Percentiles rank a stretch among this genome's conserved stretches.
Evolutionary conservation across 2,113 vertebrate genomes (phyloP).

Genomic region (Dromaius novaehollandiae): DNA sequence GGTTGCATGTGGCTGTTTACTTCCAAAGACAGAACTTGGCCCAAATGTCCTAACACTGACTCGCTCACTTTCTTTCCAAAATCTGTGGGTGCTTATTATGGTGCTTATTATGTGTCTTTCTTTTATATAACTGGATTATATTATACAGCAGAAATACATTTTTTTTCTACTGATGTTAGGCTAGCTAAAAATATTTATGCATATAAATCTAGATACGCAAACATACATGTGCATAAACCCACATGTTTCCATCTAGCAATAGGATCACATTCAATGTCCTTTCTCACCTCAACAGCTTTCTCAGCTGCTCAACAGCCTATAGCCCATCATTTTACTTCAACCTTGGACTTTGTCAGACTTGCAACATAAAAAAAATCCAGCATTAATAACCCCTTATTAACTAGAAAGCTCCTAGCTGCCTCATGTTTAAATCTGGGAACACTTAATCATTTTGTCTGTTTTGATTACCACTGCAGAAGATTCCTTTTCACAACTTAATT

Average conservation of each 20-base stretch:
- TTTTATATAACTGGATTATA: background rate
- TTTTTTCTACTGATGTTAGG: background rate
- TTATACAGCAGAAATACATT: background rate
- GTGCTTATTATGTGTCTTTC: background rate
- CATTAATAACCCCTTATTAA: background rate
- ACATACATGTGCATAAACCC: too few species aligned
- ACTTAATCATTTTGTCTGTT: background rate
- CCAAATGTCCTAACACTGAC: background rate
- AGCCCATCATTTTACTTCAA: background rate
- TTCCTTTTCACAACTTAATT: slow-evolving; percentile 47
- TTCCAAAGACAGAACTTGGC: too few species aligned
- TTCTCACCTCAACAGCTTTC: background rate
- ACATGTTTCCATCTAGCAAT: background rate
- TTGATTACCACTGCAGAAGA: background rate
- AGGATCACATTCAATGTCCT: background rate
- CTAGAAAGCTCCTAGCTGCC: background rate
- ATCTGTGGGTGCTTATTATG: background rate
- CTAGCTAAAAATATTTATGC: background rate
- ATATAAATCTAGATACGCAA: background rate
- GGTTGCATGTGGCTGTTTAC: background rate
- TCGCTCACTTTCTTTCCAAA: background rate
- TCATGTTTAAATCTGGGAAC: background rate
- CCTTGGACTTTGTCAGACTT: background rate
- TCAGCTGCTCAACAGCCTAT: background rate
- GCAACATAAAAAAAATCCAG: background rate